Conservation (phyloP, 2,888 invertebrate species). For the Leptopterna dolabrata region DNA sequence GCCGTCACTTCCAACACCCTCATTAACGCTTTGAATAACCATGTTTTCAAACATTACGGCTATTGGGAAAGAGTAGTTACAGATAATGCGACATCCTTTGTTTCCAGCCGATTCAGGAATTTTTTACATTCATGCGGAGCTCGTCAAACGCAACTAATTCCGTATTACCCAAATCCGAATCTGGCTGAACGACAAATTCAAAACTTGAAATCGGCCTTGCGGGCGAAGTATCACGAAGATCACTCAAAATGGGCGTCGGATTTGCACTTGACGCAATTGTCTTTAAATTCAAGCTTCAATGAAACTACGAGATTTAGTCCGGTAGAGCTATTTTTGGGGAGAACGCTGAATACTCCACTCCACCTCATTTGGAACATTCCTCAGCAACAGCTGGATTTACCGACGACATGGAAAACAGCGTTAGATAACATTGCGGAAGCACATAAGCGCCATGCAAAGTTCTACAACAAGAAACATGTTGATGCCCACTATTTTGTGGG, state of each 20-base stretch:
- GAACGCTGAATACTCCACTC: too few species aligned
- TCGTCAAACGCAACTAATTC: neutral
- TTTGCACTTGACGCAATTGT: neutral
- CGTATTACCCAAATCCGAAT: neutral
- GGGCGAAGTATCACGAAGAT: slow-evolving; percentile 2
- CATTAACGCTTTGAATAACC: too few species aligned
- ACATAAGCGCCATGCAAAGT: neutral
- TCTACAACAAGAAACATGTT: slow-evolving; percentile 2
- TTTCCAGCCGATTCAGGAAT: too few species aligned
- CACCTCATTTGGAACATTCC: slow-evolving; percentile 10
- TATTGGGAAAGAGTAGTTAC: too few species aligned
- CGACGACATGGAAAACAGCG: neutral
- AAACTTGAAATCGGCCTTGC: neutral
- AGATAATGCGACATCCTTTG: too few species aligned
- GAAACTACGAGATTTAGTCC: slow-evolving; percentile 4
- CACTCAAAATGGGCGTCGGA: slow-evolving; percentile 22
- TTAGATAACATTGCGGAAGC: neutral
- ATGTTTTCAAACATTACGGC: too few species aligned
- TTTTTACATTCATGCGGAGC: neutral
- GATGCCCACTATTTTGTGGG: neutral
- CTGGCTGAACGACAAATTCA: slow-evolving; percentile 17
- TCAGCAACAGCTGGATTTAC: neutral
- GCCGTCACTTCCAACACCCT: too few species aligned
- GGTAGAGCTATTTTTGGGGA: neutral
- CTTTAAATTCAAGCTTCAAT: neutral